phyloP scores from a whole-genome alignment of 2,888 invertebrate genomes.

The Operophtera brumata region DNA sequence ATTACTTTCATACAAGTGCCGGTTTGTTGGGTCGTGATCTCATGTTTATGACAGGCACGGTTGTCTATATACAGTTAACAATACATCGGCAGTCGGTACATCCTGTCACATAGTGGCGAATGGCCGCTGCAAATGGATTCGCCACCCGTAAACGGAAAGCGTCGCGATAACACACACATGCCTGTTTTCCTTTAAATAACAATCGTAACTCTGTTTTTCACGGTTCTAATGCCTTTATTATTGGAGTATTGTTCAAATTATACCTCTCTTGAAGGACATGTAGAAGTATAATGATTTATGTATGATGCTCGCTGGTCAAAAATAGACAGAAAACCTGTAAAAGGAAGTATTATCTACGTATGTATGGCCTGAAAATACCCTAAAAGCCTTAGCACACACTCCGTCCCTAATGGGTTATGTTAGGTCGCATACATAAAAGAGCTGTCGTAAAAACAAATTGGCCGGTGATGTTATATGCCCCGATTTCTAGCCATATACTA shows the following conservation, averaged over 20 bases:
- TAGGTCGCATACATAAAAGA: conserved; percentile 6
- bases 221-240: conserved; percentile 3
- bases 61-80: conserved; percentile 34
- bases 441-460: conserved; percentile 24
- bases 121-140: conserved; percentile 45
- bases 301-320: background rate
- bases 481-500: background rate
- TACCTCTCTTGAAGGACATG: background rate
- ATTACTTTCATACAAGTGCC: background rate
- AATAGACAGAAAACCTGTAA: background rate
- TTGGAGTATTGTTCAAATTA: background rate
- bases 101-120: conserved; percentile 35
- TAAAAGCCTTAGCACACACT: background rate
- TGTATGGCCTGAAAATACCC: background rate
- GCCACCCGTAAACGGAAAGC: conserved; percentile 43
- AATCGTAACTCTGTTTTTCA: conserved; percentile 1
- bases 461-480: conserved; percentile 19
- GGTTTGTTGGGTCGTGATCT: background rate
- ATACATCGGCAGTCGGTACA: conserved; percentile 39
- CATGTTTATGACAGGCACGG: conserved; percentile 22
- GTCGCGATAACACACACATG: conserved; percentile 39
- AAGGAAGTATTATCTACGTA: background rate
- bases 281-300: background rate
- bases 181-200: conserved; percentile 44
- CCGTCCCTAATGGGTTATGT: background rate